phyloP scores from a whole-genome alignment of 2,888 invertebrate species.

The Morpho deidamia region DNA sequence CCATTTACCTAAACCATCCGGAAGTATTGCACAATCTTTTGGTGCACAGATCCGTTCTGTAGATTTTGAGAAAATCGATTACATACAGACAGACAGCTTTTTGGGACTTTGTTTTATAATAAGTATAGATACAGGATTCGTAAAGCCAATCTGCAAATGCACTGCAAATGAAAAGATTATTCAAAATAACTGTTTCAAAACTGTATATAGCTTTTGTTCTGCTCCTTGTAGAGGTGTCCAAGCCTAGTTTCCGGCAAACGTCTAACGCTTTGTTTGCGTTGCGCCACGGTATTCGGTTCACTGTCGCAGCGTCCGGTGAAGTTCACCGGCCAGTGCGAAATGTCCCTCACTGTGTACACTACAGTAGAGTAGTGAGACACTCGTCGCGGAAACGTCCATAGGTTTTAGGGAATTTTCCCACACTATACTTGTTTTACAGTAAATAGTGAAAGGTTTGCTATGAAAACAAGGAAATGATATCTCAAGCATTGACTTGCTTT shows the following conservation, averaged over 20 bases:
- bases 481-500: neutral
- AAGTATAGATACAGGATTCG: no score
- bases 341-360: conserved; percentile 17
- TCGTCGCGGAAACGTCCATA: neutral
- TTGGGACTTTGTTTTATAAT: no score
- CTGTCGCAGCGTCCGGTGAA: conserved; percentile 43
- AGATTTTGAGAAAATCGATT: no score
- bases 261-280: conserved; percentile 56
- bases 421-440: neutral
- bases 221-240: conserved; percentile 27
- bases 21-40: no score
- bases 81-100: no score
- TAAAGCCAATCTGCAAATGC: no score
- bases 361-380: neutral
- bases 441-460: neutral
- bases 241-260: conserved; percentile 37
- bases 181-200: no score
- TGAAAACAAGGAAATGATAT: no score
- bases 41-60: no score
- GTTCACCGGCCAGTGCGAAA: conserved; percentile 58
- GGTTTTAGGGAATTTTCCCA: conserved; percentile 5
- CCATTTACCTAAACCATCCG: no score
- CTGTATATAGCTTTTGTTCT: neutral
- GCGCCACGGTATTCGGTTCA: conserved; percentile 49
- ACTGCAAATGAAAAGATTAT: no score